Percentiles rank a stretch among this genome's conserved stretches.
phyloP scores from a whole-genome alignment of 1,140 invertebrate genomes.

The Zophobas morio region DNA sequence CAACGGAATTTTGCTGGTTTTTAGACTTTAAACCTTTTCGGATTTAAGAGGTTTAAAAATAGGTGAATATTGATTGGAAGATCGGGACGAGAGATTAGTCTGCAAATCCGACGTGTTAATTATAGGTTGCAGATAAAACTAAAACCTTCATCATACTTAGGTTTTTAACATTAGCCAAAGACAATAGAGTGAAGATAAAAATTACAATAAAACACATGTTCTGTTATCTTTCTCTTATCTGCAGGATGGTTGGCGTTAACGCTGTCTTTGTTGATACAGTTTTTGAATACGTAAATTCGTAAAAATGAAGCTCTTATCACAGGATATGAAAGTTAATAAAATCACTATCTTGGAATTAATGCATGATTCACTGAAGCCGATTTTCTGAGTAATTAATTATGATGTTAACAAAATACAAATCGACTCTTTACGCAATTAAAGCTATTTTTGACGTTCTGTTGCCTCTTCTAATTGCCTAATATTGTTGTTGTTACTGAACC shows the following conservation, averaged over 20 bases:
- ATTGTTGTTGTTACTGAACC: background rate
- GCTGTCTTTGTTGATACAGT: no score
- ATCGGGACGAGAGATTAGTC: background rate
- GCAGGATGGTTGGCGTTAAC: background rate
- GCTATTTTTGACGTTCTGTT: background rate
- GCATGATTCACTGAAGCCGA: no score
- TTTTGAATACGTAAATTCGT: no score
- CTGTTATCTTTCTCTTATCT: background rate
- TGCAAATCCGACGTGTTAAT: background rate
- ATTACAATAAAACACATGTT: background rate
- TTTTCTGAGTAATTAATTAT: background rate
- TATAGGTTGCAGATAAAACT: slow-evolving; percentile 4
- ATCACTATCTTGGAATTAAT: no score
- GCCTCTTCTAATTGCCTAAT: background rate
- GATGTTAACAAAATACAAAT: background rate
- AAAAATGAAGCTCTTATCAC: background rate
- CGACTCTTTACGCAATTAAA: background rate
- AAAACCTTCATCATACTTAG: slow-evolving; percentile 2
- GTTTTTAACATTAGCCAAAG: background rate
- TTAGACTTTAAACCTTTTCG: background rate
- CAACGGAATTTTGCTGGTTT: background rate
- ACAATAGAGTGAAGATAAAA: background rate
- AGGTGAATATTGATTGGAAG: background rate
- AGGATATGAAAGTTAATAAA: background rate
- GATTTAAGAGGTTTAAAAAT: background rate